A percentile compares a stretch with the other conserved stretches of the same genome.
Conservation (phyloP, 2,888 invertebrate genomes). For the Plagodis dolabraria region DNA sequence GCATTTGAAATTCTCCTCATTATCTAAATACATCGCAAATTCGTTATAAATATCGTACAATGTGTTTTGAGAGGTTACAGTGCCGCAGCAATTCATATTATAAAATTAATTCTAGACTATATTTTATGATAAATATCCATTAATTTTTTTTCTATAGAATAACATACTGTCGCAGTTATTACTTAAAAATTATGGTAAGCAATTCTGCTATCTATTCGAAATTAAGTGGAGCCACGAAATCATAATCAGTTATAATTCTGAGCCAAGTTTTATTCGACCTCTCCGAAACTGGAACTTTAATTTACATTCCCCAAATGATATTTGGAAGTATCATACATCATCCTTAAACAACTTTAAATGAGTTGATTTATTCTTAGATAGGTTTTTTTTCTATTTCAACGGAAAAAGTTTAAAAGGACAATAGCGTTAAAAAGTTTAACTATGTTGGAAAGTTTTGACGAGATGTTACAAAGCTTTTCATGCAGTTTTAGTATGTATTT, state of each 20-base stretch:
- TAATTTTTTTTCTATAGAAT: too few species aligned
- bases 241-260: constrained; percentile 19
- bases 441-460: constrained; percentile 36
- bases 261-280: constrained; percentile 36
- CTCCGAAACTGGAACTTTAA: constrained; percentile 24
- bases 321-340: constrained; percentile 23
- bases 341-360: constrained; percentile 28
- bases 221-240: background rate
- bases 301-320: constrained; percentile 23
- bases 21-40: too few species aligned
- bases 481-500: constrained; percentile 47
- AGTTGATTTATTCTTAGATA: constrained; percentile 28
- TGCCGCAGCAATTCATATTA: too few species aligned
- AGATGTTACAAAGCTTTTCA: constrained; percentile 49
- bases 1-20: too few species aligned
- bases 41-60: too few species aligned
- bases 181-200: background rate
- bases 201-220: too few species aligned
- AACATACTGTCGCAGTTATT: too few species aligned
- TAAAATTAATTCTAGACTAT: too few species aligned
- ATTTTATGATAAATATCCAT: too few species aligned
- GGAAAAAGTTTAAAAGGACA: constrained; percentile 41
- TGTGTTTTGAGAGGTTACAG: too few species aligned
- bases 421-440: constrained; percentile 45
- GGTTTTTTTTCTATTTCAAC: constrained; percentile 13